phyloP scores from a whole-genome alignment of 2,113 vertebrate species.

The Atherinomorus stipes region DNA sequence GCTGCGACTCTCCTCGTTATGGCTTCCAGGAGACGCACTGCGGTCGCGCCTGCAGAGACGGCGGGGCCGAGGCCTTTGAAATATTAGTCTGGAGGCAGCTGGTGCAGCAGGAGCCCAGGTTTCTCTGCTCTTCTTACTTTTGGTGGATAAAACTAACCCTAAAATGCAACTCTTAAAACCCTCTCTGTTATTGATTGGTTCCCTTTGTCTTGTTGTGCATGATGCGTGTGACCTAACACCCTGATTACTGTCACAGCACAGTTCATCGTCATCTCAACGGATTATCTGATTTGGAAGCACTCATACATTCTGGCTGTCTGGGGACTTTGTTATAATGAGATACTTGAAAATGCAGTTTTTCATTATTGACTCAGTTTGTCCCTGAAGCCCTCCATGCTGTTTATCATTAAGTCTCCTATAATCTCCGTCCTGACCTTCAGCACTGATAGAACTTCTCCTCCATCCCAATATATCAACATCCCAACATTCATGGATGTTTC shows the following conservation, averaged over 20 bases:
- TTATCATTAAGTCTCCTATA: constrained; percentile 38
- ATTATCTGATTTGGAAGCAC: constrained; percentile 32
- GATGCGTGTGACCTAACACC: constrained; percentile 51
- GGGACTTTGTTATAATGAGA: constrained; percentile 19
- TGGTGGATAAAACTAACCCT: not conserved
- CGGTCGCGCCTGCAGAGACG: constrained; percentile 1
- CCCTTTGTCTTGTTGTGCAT: constrained; percentile 64
- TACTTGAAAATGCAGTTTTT: constrained; percentile 28
- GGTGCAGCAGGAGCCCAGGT: not conserved
- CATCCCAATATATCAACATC: constrained; percentile 13
- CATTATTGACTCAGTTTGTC: constrained; percentile 29
- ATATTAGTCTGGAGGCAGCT: not conserved
- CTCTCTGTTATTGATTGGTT: constrained; percentile 23
- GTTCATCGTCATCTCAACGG: constrained; percentile 46
- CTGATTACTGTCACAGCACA: constrained; percentile 36
- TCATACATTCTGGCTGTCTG: constrained; percentile 20
- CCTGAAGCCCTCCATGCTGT: constrained; percentile 39
- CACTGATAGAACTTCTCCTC: constrained; percentile 55
- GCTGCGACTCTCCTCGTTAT: not conserved
- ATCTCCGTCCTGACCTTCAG: constrained; percentile 34
- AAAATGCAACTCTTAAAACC: constrained; percentile 52
- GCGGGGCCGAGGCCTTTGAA: not conserved
- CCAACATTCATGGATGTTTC: not conserved
- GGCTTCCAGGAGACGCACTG: constrained; percentile 1
- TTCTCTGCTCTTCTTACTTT: not conserved